phyloP scores from a whole-genome alignment of 2,797 vertebrate genomes.

The Crax fasciolata region DNA sequence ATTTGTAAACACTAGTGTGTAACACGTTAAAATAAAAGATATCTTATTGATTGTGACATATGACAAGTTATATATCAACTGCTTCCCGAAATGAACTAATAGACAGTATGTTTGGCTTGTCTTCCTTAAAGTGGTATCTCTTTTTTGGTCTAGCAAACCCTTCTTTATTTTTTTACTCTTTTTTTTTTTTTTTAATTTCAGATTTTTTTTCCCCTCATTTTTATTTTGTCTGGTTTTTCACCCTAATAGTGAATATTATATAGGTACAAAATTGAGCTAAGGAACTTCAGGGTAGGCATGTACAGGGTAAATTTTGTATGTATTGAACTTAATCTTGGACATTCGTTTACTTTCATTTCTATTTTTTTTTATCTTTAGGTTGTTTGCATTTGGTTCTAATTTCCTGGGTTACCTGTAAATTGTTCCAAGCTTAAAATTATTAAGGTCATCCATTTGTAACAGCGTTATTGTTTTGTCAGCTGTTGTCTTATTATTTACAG shows the following conservation, averaged over 20 bases:
- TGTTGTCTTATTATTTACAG: neutral
- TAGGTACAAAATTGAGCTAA: neutral
- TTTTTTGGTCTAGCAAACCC: neutral
- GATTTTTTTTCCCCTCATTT: neutral
- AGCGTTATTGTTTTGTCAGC: neutral
- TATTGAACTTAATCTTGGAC: neutral
- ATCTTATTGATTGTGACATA: neutral
- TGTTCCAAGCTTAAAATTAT: neutral
- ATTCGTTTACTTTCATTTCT: neutral
- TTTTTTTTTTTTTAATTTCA: neutral
- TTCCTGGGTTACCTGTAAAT: neutral
- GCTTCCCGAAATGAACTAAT: neutral
- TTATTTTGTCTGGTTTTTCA: neutral
- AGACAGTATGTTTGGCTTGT: neutral
- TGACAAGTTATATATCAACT: neutral
- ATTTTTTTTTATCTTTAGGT: neutral
- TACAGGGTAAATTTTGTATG: neutral
- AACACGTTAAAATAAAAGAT: constrained; percentile 29
- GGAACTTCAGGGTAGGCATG: neutral
- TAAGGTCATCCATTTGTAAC: neutral
- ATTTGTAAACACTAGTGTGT: constrained; percentile 12
- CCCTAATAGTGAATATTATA: neutral
- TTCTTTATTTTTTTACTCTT: neutral
- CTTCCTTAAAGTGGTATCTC: neutral
- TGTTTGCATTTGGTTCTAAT: neutral